These are phyloP conservation scores for Calliphora vomitoria DNA, from an alignment of 2,888 invertebrate species.

Conservation along the genomic window DNA sequence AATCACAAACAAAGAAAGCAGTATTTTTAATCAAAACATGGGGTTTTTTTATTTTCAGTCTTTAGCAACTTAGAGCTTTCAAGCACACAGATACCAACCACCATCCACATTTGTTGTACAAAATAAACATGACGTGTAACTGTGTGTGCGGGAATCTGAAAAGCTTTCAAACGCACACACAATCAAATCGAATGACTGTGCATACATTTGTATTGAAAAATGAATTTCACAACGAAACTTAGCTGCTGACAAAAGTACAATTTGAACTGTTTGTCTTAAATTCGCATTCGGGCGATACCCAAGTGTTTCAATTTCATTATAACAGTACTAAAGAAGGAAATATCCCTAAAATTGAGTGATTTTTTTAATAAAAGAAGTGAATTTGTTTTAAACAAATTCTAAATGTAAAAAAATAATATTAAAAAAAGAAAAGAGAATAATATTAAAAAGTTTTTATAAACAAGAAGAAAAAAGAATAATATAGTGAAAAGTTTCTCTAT, in stretches of 20 bases:
- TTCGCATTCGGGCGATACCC: constrained; percentile 58
- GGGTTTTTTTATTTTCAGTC: not conserved
- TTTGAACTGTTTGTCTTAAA: constrained; percentile 57
- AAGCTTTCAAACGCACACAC: constrained; percentile 33
- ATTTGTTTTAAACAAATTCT: constrained; percentile 28
- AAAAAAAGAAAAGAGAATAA: not conserved
- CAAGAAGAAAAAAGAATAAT: constrained; percentile 3
- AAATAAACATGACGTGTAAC: not conserved
- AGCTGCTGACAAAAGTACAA: constrained; percentile 77
- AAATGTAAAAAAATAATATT: constrained; percentile 36
- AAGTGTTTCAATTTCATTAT: constrained; percentile 60
- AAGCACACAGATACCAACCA: constrained; percentile 35
- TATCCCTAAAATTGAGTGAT: constrained; percentile 44
- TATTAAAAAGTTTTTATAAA: not conserved
- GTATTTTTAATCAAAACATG: constrained; percentile 18
- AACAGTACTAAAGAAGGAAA: constrained; percentile 26
- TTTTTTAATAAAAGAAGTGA: constrained; percentile 35
- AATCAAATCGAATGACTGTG: constrained; percentile 52
- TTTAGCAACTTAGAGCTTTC: constrained; percentile 13
- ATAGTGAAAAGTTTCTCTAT: constrained; percentile 41
- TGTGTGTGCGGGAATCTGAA: not conserved
- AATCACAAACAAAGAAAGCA: constrained; percentile 21
- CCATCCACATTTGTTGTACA: constrained; percentile 7
- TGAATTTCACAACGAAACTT: constrained; percentile 82
- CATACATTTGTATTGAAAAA: constrained; percentile 56